Conservation (phyloP, 2,888 invertebrate species). For the Pollenia angustigena region DNA sequence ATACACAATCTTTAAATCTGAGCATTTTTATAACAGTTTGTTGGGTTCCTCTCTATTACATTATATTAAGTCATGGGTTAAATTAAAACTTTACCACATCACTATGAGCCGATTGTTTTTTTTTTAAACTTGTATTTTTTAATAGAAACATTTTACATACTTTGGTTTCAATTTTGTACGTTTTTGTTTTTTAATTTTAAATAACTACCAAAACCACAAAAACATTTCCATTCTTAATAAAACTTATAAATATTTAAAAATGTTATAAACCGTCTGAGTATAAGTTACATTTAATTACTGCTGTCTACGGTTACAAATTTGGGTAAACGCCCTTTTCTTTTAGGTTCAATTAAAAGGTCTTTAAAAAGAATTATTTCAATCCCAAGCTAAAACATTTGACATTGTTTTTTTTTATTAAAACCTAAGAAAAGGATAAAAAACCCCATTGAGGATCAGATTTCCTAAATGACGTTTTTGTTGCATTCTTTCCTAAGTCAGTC, state of each 20-base stretch:
- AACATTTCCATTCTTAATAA: slow-evolving; percentile 13
- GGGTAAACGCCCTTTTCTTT: slow-evolving; percentile 26
- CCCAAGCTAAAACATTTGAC: slow-evolving; percentile 16
- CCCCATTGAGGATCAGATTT: slow-evolving; percentile 56
- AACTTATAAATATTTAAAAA: slow-evolving; percentile 7
- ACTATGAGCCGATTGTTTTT: neutral
- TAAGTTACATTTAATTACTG: slow-evolving; percentile 46
- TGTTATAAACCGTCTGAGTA: slow-evolving; percentile 36
- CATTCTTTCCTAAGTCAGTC: slow-evolving; percentile 10
- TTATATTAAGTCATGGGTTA: neutral
- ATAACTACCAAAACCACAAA: slow-evolving; percentile 40
- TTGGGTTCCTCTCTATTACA: no score
- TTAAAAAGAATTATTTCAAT: slow-evolving; percentile 31
- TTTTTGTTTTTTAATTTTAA: neutral
- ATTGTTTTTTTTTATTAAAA: slow-evolving; percentile 10
- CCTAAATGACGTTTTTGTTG: slow-evolving; percentile 45
- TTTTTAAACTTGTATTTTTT: neutral
- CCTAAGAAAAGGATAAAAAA: slow-evolving; percentile 14
- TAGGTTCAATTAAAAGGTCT: slow-evolving; percentile 42
- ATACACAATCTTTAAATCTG: no score
- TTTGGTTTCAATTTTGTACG: neutral
- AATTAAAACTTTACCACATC: slow-evolving; percentile 2
- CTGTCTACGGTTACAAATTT: slow-evolving; percentile 35
- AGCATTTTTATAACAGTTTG: no score
- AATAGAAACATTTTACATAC: neutral